Base-by-base conservation (phyloP, 1,140 invertebrate genomes). In the Pantala flavescens region DNA sequence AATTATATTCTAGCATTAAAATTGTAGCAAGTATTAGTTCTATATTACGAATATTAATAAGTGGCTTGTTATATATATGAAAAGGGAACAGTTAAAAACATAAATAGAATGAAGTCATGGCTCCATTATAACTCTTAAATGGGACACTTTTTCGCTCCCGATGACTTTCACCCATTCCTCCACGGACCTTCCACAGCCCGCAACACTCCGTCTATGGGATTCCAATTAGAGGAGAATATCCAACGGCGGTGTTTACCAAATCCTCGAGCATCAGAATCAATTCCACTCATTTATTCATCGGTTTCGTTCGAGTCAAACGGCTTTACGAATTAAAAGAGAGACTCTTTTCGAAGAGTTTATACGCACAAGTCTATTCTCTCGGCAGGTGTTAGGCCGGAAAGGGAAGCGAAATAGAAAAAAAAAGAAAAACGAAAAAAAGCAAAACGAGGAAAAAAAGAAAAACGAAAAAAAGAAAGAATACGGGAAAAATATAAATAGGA, bases 201-300 rank as follows among this genome's bases (percentile, higher is more conserved):
- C 16, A 63, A 63, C 49, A 63, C n/a, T 63, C 49, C 1, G 49
- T 63, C 49, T 21, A 63, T 63, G 49, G 49, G 49, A 63, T 63
- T 63, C 49, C 49, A 63, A 63, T 63, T 63, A 63, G 49, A 12
- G 12, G 16, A 3, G 49, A 63, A 63, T 63, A 3, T 63, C 49
- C 49, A 14, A 12, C 49, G 49, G 49, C 49, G 12, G 49, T 63
- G 49, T 63, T 63, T 63, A 63, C 49, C 49, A 63, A 63, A 63
- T 16, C 49, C 49, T 63, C 49, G 49, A 63, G 49, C 49, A 12
- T 19, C 49, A 12, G n/a, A 63, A 63, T 63, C 49, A 63, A 63
- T 63, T 63, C 49, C 49, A 19, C 49, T 63, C 49, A 63, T 63
- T 63, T 63, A 63, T 63, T 63, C 49, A 63, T 63, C 12, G 49